Conservation (phyloP, 1,140 invertebrate genomes). For the Scaptomyza graminum region DNA sequence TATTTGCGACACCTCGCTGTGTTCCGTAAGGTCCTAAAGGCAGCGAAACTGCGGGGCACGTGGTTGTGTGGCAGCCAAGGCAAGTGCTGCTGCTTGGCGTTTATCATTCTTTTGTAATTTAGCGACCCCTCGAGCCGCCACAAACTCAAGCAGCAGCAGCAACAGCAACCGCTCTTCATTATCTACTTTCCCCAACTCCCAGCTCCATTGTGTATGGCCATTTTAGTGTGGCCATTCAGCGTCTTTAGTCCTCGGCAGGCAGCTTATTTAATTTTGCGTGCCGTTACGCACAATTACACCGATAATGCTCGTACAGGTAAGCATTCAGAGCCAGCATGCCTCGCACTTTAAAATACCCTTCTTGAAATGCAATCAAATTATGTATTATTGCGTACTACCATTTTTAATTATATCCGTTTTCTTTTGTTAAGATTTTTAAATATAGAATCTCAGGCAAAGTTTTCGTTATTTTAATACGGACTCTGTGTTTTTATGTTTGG, state of each 20-base stretch:
- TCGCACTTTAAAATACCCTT: neutral
- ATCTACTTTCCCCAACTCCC: conserved; percentile 33
- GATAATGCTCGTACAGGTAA: conserved; percentile 19
- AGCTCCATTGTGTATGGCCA: conserved; percentile 13
- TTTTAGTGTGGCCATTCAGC: conserved; percentile 5
- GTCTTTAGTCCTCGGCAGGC: neutral
- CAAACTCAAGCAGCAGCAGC: neutral
- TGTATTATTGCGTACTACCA: too few relatives aligned
- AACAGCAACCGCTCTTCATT: conserved; percentile 50
- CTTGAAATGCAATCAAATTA: neutral
- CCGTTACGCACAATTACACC: conserved; percentile 74
- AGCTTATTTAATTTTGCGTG: conserved; percentile 71
- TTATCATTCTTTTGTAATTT: conserved; percentile 78
- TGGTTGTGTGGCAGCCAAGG: neutral
- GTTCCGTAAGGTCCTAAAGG: conserved; percentile 18
- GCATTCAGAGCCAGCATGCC: neutral
- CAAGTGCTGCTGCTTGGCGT: conserved; percentile 33
- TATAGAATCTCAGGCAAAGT: too few relatives aligned
- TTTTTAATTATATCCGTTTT: too few relatives aligned
- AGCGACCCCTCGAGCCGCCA: conserved; percentile 48
- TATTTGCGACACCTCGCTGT: conserved; percentile 36
- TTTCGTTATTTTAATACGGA: too few relatives aligned
- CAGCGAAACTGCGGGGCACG: neutral
- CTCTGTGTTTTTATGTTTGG: too few relatives aligned
- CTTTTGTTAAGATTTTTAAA: too few relatives aligned